Percentiles rank a stretch among this genome's conserved stretches.
Conservation (phyloP, 1,140 invertebrate genomes). For the Heterodera carotae region DNA sequence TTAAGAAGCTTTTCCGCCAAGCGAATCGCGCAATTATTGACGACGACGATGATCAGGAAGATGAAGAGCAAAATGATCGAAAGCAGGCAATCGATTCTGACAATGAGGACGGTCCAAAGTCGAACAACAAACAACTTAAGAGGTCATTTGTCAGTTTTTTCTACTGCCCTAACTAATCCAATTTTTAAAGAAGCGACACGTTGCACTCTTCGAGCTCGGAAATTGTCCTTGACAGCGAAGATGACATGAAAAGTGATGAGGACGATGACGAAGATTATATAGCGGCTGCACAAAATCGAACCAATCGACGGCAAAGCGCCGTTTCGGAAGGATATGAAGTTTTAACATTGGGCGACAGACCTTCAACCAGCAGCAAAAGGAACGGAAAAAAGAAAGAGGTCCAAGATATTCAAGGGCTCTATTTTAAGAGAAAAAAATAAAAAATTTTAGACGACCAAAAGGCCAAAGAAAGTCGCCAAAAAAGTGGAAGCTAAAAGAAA, state of each 20-base stretch:
- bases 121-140: not conserved
- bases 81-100: not conserved
- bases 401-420: not conserved
- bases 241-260: slow-evolving; percentile 1
- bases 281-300: not conserved
- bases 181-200: not conserved
- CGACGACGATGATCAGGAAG: slow-evolving; percentile 7
- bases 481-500: slow-evolving; percentile 1
- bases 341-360: not conserved
- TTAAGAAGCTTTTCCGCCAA: slow-evolving; percentile 15
- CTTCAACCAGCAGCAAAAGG: not conserved
- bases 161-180: not conserved
- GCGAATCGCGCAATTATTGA: not conserved
- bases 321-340: slow-evolving; percentile 4
- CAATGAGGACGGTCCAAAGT: not conserved
- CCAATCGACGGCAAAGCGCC: not conserved
- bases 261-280: slow-evolving; percentile 5
- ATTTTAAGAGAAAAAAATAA: not conserved
- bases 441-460: not conserved
- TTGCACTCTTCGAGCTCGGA: not conserved
- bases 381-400: slow-evolving; percentile 8
- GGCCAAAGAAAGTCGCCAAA: slow-evolving; percentile 10
- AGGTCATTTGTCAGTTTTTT: not conserved
- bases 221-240: not conserved
- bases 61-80: not conserved